Conservation (phyloP, 2,888 invertebrate species). For the Phyto melanocephala region DNA sequence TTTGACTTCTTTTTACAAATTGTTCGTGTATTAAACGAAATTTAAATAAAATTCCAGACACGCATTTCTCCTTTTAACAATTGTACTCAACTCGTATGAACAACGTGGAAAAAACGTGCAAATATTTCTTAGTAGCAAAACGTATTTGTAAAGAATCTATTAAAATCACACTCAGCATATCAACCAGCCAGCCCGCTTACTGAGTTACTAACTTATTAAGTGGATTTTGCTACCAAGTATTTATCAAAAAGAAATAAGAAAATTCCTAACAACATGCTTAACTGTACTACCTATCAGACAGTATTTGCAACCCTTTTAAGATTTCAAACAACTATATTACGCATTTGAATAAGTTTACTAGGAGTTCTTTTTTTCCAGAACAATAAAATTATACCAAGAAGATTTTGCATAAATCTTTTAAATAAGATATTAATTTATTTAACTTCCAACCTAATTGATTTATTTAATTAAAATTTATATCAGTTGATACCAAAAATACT, state of each 20-base stretch:
- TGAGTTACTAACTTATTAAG: background rate
- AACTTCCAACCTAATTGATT: background rate
- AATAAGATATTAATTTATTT: background rate
- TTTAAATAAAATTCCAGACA: conserved; percentile 61
- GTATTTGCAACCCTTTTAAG: background rate
- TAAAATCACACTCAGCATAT: conserved; percentile 6
- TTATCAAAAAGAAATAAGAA: background rate
- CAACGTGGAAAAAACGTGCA: conserved; percentile 43
- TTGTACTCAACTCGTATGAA: conserved; percentile 24
- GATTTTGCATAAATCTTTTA: background rate
- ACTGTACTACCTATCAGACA: background rate
- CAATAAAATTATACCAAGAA: background rate
- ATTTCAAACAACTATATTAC: background rate
- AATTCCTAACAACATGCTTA: background rate
- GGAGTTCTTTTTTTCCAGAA: background rate
- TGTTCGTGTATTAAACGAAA: conserved; percentile 41
- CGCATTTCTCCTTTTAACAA: conserved; percentile 52
- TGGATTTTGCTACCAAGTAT: background rate
- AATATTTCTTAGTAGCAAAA: conserved; percentile 49
- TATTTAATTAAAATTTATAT: no score
- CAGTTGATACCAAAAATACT: background rate
- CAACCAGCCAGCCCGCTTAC: background rate
- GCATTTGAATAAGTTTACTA: background rate
- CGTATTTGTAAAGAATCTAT: conserved; percentile 46
- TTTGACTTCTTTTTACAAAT: background rate